Conservation (phyloP, 2,888 invertebrate species). For the Candidula unifasciata region DNA sequence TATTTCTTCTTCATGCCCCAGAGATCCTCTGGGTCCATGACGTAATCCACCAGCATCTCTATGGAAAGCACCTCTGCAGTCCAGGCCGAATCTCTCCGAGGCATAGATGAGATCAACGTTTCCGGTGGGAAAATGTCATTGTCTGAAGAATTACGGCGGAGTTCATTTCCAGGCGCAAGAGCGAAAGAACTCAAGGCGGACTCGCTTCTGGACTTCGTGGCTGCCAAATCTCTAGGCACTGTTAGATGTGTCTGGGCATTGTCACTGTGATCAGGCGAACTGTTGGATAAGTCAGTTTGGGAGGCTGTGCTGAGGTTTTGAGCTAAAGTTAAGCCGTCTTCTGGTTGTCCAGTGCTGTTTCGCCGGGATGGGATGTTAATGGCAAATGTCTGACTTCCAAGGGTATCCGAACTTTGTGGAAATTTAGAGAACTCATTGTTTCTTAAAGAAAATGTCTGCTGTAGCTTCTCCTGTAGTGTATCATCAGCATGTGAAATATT, state of each 20-base stretch:
- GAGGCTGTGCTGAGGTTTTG: not conserved
- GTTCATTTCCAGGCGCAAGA: not conserved
- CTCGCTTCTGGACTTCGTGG: constrained; percentile 19
- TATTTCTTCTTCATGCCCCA: constrained; percentile 14
- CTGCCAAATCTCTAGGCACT: not conserved
- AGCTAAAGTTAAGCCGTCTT: not conserved
- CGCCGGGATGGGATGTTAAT: not conserved
- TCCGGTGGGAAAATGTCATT: constrained; percentile 25
- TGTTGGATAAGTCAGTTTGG: not conserved
- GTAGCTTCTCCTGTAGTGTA: not conserved
- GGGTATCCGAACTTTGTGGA: no score
- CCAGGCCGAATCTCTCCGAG: constrained; percentile 51
- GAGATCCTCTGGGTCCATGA: constrained; percentile 44
- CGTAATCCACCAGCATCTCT: constrained; percentile 52
- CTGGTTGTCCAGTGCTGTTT: not conserved
- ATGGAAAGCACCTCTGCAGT: constrained; percentile 47
- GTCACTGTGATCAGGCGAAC: not conserved
- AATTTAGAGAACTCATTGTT: not conserved
- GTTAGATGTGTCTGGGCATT: not conserved
- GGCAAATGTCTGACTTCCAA: not conserved
- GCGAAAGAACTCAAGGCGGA: constrained; percentile 7
- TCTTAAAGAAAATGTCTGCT: not conserved
- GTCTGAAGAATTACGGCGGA: constrained; percentile 27
- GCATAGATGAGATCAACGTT: not conserved
- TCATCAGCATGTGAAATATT: no score